phyloP scores from a whole-genome alignment of 2,888 invertebrate genomes.

The Entomobrya proxima region DNA sequence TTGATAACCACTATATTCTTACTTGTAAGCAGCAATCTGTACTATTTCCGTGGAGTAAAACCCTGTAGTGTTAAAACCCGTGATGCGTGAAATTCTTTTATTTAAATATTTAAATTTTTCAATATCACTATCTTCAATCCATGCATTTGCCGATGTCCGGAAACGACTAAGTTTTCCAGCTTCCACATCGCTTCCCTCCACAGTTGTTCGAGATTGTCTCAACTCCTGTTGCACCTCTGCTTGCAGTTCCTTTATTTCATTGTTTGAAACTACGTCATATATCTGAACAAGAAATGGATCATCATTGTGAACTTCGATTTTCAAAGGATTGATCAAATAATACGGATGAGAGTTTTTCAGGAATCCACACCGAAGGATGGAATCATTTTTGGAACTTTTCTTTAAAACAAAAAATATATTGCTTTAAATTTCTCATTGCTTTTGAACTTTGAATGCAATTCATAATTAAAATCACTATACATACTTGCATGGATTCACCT shows the following conservation, averaged over 20 bases:
- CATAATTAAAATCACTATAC: not conserved
- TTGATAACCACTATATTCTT: not conserved
- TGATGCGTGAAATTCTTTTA: conserved; percentile 16
- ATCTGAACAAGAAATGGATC: conserved; percentile 62
- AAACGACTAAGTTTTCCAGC: conserved; percentile 39
- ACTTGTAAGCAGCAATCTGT: conserved; percentile 67
- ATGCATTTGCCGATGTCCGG: conserved; percentile 69
- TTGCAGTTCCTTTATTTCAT: conserved; percentile 44
- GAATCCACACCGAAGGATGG: conserved; percentile 42
- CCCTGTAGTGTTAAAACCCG: conserved; percentile 44
- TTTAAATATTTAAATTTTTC: conserved; percentile 47
- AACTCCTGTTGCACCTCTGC: conserved; percentile 55
- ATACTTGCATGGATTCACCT: conserved; percentile 7
- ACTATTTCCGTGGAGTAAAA: conserved; percentile 52
- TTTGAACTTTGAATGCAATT: too few species aligned
- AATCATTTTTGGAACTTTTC: not conserved
- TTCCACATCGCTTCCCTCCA: not conserved
- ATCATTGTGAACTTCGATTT: conserved; percentile 67
- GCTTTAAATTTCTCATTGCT: not conserved
- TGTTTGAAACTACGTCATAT: conserved; percentile 50
- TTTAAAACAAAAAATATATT: not conserved
- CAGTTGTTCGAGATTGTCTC: conserved; percentile 55
- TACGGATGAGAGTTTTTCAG: conserved; percentile 36
- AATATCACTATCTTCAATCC: conserved; percentile 60
- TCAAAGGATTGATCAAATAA: conserved; percentile 58